phyloP scores from a whole-genome alignment of 2,888 invertebrate species.

The Ennomos fuscantarius region DNA sequence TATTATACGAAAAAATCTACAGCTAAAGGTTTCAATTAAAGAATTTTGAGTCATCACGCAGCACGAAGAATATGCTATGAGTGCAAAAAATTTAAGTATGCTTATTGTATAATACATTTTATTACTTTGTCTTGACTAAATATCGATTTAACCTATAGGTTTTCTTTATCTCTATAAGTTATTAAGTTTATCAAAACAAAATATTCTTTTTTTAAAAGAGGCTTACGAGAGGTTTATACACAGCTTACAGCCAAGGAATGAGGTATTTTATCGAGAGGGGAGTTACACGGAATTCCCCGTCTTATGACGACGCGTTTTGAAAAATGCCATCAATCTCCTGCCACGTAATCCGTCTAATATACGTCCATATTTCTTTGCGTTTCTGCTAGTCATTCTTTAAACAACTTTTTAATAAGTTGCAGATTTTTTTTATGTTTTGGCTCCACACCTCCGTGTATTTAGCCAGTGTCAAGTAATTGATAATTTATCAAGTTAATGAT shows the following conservation, averaged over 20 bases:
- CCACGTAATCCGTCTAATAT: conserved; percentile 25
- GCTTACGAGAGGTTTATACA: too few species aligned
- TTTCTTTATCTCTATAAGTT: too few species aligned
- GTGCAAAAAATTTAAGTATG: not conserved
- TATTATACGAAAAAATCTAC: too few species aligned
- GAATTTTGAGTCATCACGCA: too few species aligned
- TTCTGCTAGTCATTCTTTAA: conserved; percentile 14
- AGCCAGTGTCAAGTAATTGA: too few species aligned
- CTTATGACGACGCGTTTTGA: conserved; percentile 7
- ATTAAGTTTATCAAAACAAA: too few species aligned
- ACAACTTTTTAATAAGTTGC: not conserved
- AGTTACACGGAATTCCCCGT: not conserved
- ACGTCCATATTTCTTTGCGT: conserved; percentile 13
- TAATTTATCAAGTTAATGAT: too few species aligned
- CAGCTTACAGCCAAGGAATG: conserved; percentile 1
- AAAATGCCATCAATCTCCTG: conserved; percentile 27
- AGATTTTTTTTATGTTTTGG: not conserved
- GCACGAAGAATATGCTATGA: too few species aligned
- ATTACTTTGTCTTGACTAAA: not conserved
- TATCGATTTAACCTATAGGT: too few species aligned
- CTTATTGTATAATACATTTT: not conserved
- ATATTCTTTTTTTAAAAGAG: too few species aligned
- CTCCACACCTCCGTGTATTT: too few species aligned
- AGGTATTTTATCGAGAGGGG: conserved; percentile 3
- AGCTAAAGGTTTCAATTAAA: too few species aligned